phyloP scores from a whole-genome alignment of 2,797 vertebrate species.

The Coregonus sp. region DNA sequence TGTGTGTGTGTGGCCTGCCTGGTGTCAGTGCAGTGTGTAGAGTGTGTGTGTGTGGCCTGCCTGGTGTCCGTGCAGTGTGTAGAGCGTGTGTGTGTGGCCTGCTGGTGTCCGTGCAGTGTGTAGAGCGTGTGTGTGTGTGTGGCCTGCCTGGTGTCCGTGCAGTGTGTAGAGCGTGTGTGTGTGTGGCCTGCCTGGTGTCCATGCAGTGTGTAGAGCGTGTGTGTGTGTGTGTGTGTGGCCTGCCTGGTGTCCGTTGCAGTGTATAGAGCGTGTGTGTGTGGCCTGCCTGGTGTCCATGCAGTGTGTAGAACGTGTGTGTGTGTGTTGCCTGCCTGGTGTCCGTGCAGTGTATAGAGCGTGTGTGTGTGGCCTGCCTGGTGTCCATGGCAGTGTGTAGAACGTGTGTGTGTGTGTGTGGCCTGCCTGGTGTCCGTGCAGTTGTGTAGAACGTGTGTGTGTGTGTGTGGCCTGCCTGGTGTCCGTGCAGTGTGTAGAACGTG shows the following conservation, averaged over 20 bases:
- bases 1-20: too few species aligned
- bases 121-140: slow-evolving; percentile 62
- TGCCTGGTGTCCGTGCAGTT: slow-evolving; percentile 95
- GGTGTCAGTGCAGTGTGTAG: slow-evolving; percentile 92
- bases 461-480: too few species aligned
- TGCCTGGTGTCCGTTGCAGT: slow-evolving; percentile 95
- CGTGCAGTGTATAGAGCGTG: not conserved
- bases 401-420: not conserved
- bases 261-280: slow-evolving; percentile 86
- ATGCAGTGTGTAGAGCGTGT: slow-evolving; percentile 87
- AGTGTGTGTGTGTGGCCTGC: slow-evolving; percentile 58
- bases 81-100: slow-evolving; percentile 71
- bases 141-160: not conserved
- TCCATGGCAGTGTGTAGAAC: slow-evolving; percentile 91
- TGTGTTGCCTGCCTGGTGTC: not conserved
- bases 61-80: slow-evolving; percentile 96
- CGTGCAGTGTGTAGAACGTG: slow-evolving; percentile 64
- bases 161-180: not conserved
- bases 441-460: too few species aligned
- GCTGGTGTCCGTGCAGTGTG: not conserved
- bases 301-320: slow-evolving; percentile 68
- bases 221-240: not conserved
- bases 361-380: slow-evolving; percentile 59
- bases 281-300: too few species aligned
- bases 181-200: slow-evolving; percentile 72